These are phyloP conservation scores for Porites lobata DNA, from an alignment of 92 coral and sea anemone genomes.

Conservation along the genomic window DNA sequence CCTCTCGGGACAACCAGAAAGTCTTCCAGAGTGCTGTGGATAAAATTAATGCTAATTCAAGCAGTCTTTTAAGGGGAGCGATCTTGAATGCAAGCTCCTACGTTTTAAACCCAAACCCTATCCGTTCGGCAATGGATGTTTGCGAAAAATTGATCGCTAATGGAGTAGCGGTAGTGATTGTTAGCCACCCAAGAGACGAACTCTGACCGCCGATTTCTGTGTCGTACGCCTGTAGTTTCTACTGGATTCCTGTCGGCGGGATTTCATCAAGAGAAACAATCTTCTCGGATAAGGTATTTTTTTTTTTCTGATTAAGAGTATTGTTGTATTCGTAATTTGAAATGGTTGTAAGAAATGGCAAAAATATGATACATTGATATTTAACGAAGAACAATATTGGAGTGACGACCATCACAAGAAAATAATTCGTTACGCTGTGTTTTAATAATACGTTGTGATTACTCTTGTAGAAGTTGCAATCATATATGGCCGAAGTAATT, in stretches of 20 bases:
- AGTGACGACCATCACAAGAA: no score
- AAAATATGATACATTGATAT: no score
- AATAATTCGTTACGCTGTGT: no score
- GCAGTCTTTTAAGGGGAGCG: slow-evolving; percentile 39
- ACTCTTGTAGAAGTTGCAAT: no score
- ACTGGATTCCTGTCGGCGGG: slow-evolving; percentile 91
- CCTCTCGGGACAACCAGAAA: slow-evolving; percentile 71
- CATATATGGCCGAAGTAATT: no score
- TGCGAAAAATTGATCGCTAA: slow-evolving; percentile 86
- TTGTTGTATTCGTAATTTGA: no score
- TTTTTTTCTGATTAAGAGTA: no score
- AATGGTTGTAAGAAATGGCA: no score
- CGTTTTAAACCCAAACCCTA: slow-evolving; percentile 83
- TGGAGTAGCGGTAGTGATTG: slow-evolving; percentile 76
- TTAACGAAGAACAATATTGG: no score
- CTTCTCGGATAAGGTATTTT: slow-evolving; percentile 93
- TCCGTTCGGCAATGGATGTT: slow-evolving; percentile 93
- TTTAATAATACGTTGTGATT: no score
- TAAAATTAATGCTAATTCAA: slow-evolving; percentile 72
- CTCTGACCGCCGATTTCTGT: slow-evolving; percentile 88
- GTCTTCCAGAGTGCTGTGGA: slow-evolving; percentile 70
- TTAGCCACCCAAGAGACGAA: slow-evolving; percentile 75
- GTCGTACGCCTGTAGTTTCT: slow-evolving; percentile 97
- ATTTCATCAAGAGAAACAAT: slow-evolving; percentile 90
- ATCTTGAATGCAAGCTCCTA: slow-evolving; percentile 72